Percentiles rank a stretch among this genome's conserved stretches.
Evolutionary conservation across 2,113 vertebrate species (phyloP).

Genomic region (Apaloderma vittatum): DNA sequence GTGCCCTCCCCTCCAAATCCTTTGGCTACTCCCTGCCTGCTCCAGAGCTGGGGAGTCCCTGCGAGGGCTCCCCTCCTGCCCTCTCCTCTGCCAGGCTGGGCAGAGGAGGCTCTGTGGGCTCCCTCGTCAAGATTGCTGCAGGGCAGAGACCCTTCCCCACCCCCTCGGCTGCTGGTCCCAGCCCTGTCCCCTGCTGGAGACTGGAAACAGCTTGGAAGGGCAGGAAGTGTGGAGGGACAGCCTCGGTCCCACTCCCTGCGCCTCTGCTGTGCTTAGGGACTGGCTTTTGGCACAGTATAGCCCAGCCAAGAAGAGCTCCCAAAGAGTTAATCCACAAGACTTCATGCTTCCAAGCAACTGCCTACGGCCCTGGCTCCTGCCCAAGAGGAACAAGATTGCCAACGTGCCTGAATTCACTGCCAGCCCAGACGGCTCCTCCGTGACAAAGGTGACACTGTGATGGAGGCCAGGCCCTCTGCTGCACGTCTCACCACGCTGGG

Average conservation of each 20-base stretch:
- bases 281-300: not conserved
- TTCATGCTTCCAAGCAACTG: not conserved
- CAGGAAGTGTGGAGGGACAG: not conserved
- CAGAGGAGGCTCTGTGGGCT: not conserved
- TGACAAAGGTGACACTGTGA: conserved; percentile 64
- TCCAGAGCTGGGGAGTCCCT: not conserved
- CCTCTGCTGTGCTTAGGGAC: not conserved
- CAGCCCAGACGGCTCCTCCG: not conserved
- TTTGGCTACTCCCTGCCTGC: not conserved
- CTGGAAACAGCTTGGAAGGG: not conserved
- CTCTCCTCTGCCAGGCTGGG: not conserved
- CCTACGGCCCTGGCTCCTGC: conserved; percentile 18
- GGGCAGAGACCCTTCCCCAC: not conserved
- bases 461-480: not conserved
- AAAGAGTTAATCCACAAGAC: conserved; percentile 51
- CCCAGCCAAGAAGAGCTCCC: not conserved
- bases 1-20: not conserved
- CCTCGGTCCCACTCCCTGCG: not conserved
- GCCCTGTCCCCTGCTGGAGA: not conserved
- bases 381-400: conserved; percentile 38
- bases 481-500: rapidly evolving
- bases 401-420: conserved; percentile 27
- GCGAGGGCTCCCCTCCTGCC: not conserved
- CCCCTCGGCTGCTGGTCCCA: not conserved
- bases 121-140: not conserved